Base-by-base conservation (phyloP, 37 sponge, comb jelly and placozoan species). In the Crambe crambe region DNA sequence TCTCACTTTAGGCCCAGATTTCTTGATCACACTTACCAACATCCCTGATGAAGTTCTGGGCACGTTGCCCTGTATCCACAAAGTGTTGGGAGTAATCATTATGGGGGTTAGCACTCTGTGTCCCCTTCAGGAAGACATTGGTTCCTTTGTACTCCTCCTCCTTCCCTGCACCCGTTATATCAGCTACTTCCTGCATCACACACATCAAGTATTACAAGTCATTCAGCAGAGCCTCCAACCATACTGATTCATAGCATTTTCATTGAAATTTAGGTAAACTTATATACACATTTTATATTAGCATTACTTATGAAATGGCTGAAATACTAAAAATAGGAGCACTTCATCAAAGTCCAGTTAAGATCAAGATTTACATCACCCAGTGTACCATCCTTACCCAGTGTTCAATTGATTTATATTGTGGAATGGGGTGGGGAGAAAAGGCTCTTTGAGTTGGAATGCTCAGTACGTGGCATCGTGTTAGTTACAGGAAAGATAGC, bases 71-170 rank as follows among this genome's bases (percentile, higher is more conserved):
- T 30, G 95, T 97, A 65, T 97, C 98, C 23, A 97, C 89, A 75
- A 91, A 97, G 81, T 97, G 95, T 57, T 97, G 98, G 0, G 89
- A 85, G 76, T 97, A 97, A 78, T 97, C 98, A 39, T 97, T 97
- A 79, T 97, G 98, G 1, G 98, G 98, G 59, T 97, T 97, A 36
- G 88, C 80, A 70, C 95, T 94, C 82, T 96, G 97, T 3, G 91
- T 96, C 5, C 90, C 93, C 76, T 90, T 90, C 23, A 90, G 80
- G 70, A 90, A 90, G 9, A 90, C 63, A 56, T 80, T 85, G 58
- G 90, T 85, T 57, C 77, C 86, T 42, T 89, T 83, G 78, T 79
- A 89, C 30, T 40, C 68, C n/a, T 68, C 32, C 42, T 68, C 80
- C 1, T 65, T 80, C 41, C 35, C 75, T 38, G 58, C 70, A 23